Percentiles rank a stretch among this genome's conserved stretches.
Conservation (phyloP, 2,797 vertebrate genomes). For the Catostomus latipinnis region DNA sequence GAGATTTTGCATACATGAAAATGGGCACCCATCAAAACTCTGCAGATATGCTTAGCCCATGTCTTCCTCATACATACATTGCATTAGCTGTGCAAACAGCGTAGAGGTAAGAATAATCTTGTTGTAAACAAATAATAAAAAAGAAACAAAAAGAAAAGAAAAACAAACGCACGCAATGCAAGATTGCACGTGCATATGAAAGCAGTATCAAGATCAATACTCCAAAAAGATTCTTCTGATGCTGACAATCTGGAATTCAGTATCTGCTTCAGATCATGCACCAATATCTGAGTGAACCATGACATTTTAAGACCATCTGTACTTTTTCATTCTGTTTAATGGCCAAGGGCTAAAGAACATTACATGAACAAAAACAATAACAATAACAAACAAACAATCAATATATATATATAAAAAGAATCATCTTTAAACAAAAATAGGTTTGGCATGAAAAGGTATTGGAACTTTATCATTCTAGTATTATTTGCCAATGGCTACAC, state of each 20-base stretch:
- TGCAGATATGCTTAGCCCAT: slow-evolving; percentile 47
- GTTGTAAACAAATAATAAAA: slow-evolving; percentile 8
- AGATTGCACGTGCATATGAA: slow-evolving; percentile 66
- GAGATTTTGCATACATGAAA: slow-evolving; percentile 52
- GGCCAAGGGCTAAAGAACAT: neutral
- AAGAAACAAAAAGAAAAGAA: neutral
- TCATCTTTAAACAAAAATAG: neutral
- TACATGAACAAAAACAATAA: neutral
- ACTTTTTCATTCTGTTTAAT: neutral
- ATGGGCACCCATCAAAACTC: slow-evolving; percentile 54
- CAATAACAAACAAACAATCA: neutral
- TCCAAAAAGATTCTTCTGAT: neutral
- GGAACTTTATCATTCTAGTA: neutral
- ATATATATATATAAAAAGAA: neutral
- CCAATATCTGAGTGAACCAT: neutral
- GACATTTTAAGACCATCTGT: slow-evolving; percentile 1
- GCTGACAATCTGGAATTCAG: slow-evolving; percentile 6
- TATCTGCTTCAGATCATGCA: slow-evolving; percentile 34
- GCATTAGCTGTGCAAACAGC: slow-evolving; percentile 57
- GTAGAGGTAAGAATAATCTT: slow-evolving; percentile 64
- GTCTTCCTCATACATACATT: slow-evolving; percentile 71
- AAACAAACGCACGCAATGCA: slow-evolving; percentile 58
- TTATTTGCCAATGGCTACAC: slow-evolving; percentile 1
- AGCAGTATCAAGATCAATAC: slow-evolving; percentile 69
- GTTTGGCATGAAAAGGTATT: slow-evolving; percentile 16